phyloP scores from a whole-genome alignment of 2,113 vertebrate genomes.

The Stercorarius parasiticus region DNA sequence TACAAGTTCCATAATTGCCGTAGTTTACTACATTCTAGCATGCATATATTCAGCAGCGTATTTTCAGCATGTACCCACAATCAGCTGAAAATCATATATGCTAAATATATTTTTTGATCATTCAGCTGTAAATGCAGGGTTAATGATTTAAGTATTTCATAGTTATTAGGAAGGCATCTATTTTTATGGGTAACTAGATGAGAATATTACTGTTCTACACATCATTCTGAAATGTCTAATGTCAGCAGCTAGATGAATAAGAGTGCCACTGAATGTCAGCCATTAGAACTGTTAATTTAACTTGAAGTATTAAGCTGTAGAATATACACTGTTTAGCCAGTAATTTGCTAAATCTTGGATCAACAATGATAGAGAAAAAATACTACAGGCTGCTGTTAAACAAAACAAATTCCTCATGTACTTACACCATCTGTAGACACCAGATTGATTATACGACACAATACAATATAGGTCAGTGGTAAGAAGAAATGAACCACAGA shows the following conservation, averaged over 20 bases:
- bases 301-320: not conserved
- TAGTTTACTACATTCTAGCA: not conserved
- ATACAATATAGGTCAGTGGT: not conserved
- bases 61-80: not conserved
- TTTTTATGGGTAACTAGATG: not conserved
- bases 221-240: not conserved
- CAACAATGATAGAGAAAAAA: not conserved
- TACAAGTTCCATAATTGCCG: not conserved
- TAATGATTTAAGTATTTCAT: not conserved
- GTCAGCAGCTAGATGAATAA: not conserved
- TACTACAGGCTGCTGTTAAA: not conserved
- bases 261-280: not conserved
- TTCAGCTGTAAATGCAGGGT: not conserved
- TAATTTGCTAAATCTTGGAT: not conserved
- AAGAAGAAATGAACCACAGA: not conserved
- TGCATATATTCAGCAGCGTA: not conserved
- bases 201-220: not conserved
- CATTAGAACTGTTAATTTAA: not conserved
- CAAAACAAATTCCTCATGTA: not conserved
- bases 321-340: not conserved
- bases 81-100: not conserved
- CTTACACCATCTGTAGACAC: not conserved
- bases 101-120: not conserved
- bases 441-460: not conserved
- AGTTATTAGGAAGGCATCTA: not conserved